Percentiles rank a stretch among this genome's conserved stretches.
phyloP scores from a whole-genome alignment of 2,113 vertebrate genomes.

The Bujurquina vittata region DNA sequence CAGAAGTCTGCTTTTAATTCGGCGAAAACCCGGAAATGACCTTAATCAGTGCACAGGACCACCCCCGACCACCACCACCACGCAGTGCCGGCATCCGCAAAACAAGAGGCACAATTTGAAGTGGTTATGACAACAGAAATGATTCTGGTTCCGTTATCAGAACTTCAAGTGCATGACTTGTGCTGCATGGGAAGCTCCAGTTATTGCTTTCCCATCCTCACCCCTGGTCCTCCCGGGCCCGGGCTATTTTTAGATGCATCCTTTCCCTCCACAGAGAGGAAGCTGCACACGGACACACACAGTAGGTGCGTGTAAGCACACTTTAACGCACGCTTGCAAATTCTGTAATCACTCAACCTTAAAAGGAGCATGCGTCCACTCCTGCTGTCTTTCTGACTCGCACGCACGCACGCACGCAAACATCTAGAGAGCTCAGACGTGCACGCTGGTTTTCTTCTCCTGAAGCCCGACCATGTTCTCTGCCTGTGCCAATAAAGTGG shows the following conservation, averaged over 20 bases:
- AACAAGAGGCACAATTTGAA: background rate
- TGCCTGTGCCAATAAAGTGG: conserved; percentile 18
- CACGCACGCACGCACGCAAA: background rate
- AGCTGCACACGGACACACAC: conserved; percentile 31
- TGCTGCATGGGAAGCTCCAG: conserved; percentile 15
- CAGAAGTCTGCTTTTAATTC: conserved; percentile 39
- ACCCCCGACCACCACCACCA: background rate
- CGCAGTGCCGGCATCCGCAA: background rate
- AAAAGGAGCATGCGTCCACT: background rate
- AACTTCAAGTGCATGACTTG: background rate
- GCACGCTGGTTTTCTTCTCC: conserved; percentile 35
- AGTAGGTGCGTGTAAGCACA: background rate
- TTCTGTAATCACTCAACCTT: background rate
- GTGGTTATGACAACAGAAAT: background rate
- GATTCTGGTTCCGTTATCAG: background rate
- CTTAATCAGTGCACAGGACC: conserved; percentile 35
- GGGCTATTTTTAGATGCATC: conserved; percentile 69
- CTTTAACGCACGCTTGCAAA: conserved; percentile 20
- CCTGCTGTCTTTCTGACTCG: background rate
- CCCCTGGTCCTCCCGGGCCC: conserved; percentile 39
- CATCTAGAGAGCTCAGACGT: background rate
- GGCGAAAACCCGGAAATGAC: conserved; percentile 41
- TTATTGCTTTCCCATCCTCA: conserved; percentile 50
- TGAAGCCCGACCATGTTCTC: background rate
- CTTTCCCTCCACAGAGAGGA: conserved; percentile 29